phyloP scores from a whole-genome alignment of 2,797 vertebrate species.

The Sebastes variabilis region DNA sequence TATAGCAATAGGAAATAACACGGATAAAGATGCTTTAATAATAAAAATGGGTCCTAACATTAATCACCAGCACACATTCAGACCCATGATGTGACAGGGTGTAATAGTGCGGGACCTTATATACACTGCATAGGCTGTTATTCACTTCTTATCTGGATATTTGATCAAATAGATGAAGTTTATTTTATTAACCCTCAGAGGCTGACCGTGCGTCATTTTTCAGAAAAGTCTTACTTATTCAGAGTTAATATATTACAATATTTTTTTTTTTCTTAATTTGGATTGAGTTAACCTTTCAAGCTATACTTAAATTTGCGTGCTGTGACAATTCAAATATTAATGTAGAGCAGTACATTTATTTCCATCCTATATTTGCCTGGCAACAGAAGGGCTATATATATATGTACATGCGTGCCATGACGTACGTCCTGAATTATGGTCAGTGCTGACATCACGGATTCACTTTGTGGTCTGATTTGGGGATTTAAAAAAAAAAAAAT shows the following conservation, averaged over 20 bases:
- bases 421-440: conserved; percentile 71
- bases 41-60: not conserved
- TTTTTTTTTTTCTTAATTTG: not conserved
- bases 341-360: conserved; percentile 49
- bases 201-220: not conserved
- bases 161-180: not conserved
- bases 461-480: conserved; percentile 48
- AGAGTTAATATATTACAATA: no score
- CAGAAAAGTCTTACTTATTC: not conserved
- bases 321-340: conserved; percentile 50
- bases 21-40: not conserved
- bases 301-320: conserved; percentile 17
- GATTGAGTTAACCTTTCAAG: not conserved
- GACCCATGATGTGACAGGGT: not conserved
- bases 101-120: not conserved
- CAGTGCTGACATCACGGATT: conserved; percentile 71
- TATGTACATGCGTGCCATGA: conserved; percentile 60
- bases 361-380: conserved; percentile 77
- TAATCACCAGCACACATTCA: not conserved
- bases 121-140: not conserved
- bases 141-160: not conserved
- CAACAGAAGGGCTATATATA: conserved; percentile 84
- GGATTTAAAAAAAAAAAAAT: not conserved
- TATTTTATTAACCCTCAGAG: not conserved
- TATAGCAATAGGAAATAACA: not conserved